Percentiles rank a stretch among this genome's conserved stretches.
phyloP scores from a whole-genome alignment of 1,140 invertebrate species.

The Drosophila parabipectinata region DNA sequence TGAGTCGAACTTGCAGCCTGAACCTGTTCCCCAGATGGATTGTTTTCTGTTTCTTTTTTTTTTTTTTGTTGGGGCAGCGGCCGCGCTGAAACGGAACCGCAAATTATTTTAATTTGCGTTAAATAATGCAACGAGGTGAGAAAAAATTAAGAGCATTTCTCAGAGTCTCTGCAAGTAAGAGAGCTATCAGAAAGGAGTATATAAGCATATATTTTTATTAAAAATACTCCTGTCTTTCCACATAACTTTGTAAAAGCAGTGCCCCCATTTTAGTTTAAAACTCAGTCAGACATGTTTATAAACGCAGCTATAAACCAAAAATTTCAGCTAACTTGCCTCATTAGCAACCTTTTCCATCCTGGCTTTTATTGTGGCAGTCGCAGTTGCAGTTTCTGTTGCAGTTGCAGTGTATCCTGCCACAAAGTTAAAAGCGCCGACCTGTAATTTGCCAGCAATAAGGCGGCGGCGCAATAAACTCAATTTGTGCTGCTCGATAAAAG shows the following conservation, averaged over 20 bases:
- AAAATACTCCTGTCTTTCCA: neutral
- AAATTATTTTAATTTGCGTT: conserved; percentile 83
- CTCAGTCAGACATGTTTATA: neutral
- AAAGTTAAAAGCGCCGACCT: conserved; percentile 83
- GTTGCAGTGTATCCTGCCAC: conserved; percentile 71
- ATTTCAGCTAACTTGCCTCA: conserved; percentile 9
- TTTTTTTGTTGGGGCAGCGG: conserved; percentile 46
- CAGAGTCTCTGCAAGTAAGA: conserved; percentile 21
- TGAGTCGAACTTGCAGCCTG: conserved; percentile 57
- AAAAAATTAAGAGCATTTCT: conserved; percentile 80
- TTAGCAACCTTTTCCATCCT: conserved; percentile 23
- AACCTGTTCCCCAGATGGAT: conserved; percentile 71
- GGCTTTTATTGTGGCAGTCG: conserved; percentile 4
- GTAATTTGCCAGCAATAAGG: conserved; percentile 81
- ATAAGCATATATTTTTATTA: neutral
- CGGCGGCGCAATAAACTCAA: conserved; percentile 81
- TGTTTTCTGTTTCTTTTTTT: conserved; percentile 42
- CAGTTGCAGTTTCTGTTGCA: conserved; percentile 12
- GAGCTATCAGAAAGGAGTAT: conserved; percentile 12
- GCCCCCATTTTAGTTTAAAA: no score
- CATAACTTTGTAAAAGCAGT: neutral
- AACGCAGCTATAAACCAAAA: conserved; percentile 1
- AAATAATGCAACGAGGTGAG: conserved; percentile 83
- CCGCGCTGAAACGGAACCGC: conserved; percentile 77
- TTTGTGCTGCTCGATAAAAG: conserved; percentile 66